These are phyloP conservation scores for Hydropotes inermis DNA, from an alignment of 2,113 vertebrate genomes.

Conservation along the genomic window DNA sequence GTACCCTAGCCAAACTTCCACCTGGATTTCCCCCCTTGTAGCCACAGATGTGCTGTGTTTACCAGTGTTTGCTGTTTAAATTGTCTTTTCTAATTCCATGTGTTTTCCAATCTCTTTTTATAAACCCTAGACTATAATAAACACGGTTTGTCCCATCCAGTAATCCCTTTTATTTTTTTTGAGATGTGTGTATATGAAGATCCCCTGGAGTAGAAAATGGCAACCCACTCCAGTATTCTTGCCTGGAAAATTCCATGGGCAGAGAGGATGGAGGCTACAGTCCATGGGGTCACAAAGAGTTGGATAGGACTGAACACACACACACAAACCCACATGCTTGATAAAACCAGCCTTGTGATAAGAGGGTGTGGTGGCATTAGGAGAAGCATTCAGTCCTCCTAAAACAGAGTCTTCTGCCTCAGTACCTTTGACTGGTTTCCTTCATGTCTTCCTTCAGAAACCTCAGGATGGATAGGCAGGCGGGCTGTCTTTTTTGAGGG, in stretches of 20 bases:
- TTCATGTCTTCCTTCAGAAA: not conserved
- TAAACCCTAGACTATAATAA: slow-evolving; percentile 40
- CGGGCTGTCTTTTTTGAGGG: not conserved
- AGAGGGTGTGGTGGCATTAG: rapidly evolving
- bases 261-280: not conserved
- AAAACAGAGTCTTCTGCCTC: not conserved
- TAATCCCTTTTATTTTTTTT: not conserved
- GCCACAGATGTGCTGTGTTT: not conserved
- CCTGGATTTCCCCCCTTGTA: rapidly evolving
- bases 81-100: not conserved
- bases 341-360: not conserved
- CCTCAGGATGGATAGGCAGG: not conserved
- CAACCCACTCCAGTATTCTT: not conserved
- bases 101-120: not conserved
- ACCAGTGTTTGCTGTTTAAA: not conserved
- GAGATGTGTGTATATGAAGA: not conserved
- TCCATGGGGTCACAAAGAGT: not conserved
- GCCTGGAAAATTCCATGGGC: not conserved
- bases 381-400: not conserved
- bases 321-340: not conserved
- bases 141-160: not conserved
- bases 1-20: not conserved
- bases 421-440: not conserved
- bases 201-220: not conserved
- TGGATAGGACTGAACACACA: not conserved